Conservation (phyloP, 2,888 invertebrate species). For the Apoda limacodes region DNA sequence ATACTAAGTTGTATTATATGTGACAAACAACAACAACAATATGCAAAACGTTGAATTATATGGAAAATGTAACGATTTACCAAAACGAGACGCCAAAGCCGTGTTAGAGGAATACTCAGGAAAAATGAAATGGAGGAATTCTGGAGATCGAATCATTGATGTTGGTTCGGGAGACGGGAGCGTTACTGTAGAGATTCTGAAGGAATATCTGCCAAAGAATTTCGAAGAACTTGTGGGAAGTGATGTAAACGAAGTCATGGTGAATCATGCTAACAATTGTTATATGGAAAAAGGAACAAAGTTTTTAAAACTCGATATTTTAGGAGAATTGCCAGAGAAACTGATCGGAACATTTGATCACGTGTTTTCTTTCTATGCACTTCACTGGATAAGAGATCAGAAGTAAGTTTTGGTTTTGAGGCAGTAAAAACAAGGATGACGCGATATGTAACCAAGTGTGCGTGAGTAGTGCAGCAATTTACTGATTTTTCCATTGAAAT, state of each 20-base stretch:
- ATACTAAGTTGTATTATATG: too few relatives aligned
- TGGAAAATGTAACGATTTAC: slow-evolving; percentile 74
- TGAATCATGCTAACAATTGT: slow-evolving; percentile 71
- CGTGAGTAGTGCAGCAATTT: too few relatives aligned
- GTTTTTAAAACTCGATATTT: slow-evolving; percentile 71
- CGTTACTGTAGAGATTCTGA: slow-evolving; percentile 71
- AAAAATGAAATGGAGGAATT: slow-evolving; percentile 68
- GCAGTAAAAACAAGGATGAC: too few relatives aligned
- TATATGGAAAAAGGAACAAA: slow-evolving; percentile 53
- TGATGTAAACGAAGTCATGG: slow-evolving; percentile 80
- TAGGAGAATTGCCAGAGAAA: slow-evolving; percentile 54
- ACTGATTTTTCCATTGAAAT: too few relatives aligned
- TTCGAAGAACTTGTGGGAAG: slow-evolving; percentile 70
- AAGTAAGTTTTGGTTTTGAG: too few relatives aligned
- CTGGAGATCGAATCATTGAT: slow-evolving; percentile 67
- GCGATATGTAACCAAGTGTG: too few relatives aligned
- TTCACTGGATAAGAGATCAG: slow-evolving; percentile 84
- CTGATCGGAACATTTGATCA: slow-evolving; percentile 71
- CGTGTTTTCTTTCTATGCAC: slow-evolving; percentile 80
- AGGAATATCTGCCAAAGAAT: slow-evolving; percentile 70
- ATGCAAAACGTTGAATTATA: slow-evolving; percentile 79
- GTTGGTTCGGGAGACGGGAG: slow-evolving; percentile 82
- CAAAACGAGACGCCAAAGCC: slow-evolving; percentile 68
- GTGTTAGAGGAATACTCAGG: slow-evolving; percentile 74
- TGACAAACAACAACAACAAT: too few relatives aligned